These are phyloP conservation scores for silkworm (Bombyx mori) DNA, from an alignment of 1,140 invertebrate species.

Conservation along the genomic window DNA sequence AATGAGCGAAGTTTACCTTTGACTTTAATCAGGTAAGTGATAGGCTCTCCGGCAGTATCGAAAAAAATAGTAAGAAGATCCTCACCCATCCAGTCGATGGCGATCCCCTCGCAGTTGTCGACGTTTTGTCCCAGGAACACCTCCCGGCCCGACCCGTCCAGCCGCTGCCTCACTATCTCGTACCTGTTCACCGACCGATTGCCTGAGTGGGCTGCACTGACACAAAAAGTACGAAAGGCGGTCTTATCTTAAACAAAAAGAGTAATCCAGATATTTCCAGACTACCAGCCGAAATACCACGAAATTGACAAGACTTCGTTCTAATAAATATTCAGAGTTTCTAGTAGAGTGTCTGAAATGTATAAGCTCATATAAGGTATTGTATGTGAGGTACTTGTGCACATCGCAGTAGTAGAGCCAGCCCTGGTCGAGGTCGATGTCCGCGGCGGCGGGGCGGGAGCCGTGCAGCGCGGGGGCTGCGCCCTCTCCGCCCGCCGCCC, in stretches of 20 bases:
- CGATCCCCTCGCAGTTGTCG: conserved; percentile 79
- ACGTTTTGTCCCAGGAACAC: conserved; percentile 77
- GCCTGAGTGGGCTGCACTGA: no score
- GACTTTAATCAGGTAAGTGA: no score
- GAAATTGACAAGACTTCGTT: no score
- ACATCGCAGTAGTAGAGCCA: conserved; percentile 81
- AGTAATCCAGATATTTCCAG: no score
- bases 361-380: no score
- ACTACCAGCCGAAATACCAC: no score
- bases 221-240: no score
- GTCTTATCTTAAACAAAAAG: no score
- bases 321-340: no score
- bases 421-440: conserved; percentile 77
- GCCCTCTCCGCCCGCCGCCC: conserved; percentile 54
- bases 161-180: conserved; percentile 81
- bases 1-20: no score
- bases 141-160: conserved; percentile 79
- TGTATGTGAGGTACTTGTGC: conserved; percentile 45
- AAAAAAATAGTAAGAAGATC: not conserved
- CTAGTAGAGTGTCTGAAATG: no score
- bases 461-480: conserved; percentile 79
- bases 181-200: conserved; percentile 33
- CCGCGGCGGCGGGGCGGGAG: conserved; percentile 75
- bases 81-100: conserved; percentile 82
- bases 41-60: not conserved